Evolutionary conservation across 2,113 vertebrate genomes (phyloP), one percentile per base, ranked within the genome.

Genomic region (Thunnus thynnus): DNA sequence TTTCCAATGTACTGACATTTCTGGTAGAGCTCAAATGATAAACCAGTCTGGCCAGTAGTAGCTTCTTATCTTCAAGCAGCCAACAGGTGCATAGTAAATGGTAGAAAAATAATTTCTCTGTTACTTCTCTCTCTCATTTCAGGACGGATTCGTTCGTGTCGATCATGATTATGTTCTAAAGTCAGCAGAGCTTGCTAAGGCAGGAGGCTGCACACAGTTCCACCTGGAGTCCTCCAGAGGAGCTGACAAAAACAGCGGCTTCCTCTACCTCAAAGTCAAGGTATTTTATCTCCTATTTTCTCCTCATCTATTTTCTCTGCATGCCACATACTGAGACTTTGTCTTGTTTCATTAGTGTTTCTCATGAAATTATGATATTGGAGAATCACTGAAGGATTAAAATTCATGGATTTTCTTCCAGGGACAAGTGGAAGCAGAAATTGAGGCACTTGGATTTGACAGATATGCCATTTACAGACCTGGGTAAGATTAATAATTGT

Each of bases 131-230:
- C 0, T 27, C 30, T 75, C 32, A 5, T 89, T 86, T 30, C 91
- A 99, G 98, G 96, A 95, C 0, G 97, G 97, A 61, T 99, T 99
- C 44, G 78, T 97, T 71, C 96, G 96, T 0, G 98, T 99, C 2
- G 98, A 99, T 86, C 96, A 97, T 16, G 98, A 99, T 91, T 99
- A 98, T 0, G 96, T 99, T 0, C 88, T 95, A 0, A 96, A 97
- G 88, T 96, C 97, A 0, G 98, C 98, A 0, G 95, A 99, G 85
- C 94, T 99, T 2, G 97, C 98, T 0, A 96, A 95, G 82, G 93
- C 96, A 0, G 98, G 97, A 72, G 97, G 97, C 47, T 98, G 97
- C 91, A 86, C 92, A 0, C 97, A 99, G 82, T 99, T 98, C 17
- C 93, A 96, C 88, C 91, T 99, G 82, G 90, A 97, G 85, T 97